Evolutionary conservation across 2,888 invertebrate genomes (phyloP).

Genomic region (Cosmia pyralina): DNA sequence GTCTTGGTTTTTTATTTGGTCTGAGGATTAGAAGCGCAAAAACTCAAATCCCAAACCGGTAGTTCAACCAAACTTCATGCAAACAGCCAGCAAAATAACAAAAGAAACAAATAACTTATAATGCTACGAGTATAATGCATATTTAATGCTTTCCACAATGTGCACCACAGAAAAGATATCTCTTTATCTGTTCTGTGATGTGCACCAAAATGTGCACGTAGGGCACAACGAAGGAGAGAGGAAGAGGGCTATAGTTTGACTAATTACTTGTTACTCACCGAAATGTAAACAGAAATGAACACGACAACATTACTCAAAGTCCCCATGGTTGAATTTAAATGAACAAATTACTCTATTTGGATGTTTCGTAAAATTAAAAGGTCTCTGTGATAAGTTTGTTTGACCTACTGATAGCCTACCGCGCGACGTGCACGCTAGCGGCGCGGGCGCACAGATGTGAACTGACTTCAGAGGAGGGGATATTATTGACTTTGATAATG

Average conservation of each 20-base stretch:
- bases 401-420: constrained; percentile 31
- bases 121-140: no score
- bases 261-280: constrained; percentile 28
- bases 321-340: constrained; percentile 15
- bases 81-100: no score
- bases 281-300: constrained; percentile 11
- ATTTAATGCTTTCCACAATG: no score
- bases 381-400: constrained; percentile 21
- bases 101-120: no score
- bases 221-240: not conserved
- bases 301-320: constrained; percentile 1
- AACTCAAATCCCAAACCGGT: no score
- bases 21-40: no score
- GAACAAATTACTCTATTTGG: not conserved
- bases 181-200: no score
- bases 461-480: not conserved
- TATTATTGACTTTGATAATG: not conserved
- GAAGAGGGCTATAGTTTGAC: not conserved
- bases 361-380: not conserved
- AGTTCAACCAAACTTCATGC: no score
- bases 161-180: no score
- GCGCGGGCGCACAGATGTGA: not conserved
- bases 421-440: not conserved
- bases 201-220: no score
- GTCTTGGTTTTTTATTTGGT: no score